phyloP scores from a whole-genome alignment of 2,113 vertebrate genomes.

The Bolborhynchus lineola region DNA sequence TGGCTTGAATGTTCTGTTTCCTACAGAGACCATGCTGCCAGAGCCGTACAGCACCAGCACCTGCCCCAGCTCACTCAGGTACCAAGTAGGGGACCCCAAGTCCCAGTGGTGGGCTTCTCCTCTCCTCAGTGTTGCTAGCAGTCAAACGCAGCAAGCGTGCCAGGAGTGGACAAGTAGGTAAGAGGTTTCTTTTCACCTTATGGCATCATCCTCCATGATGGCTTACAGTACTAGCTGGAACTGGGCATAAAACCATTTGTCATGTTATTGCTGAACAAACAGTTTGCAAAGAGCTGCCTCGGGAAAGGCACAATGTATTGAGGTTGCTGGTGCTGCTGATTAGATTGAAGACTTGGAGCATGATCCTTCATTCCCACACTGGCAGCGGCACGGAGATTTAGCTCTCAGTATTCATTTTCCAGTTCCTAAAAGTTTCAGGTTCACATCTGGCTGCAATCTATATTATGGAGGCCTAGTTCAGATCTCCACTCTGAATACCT shows the following conservation, averaged over 20 bases:
- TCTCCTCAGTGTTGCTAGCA: rapidly evolving
- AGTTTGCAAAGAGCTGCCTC: neutral
- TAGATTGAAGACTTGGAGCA: neutral
- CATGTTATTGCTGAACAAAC: neutral
- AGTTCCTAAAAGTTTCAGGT: neutral
- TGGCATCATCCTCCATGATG: neutral
- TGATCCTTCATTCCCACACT: neutral
- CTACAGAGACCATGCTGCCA: rapidly evolving
- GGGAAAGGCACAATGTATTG: rapidly evolving
- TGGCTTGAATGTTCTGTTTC: neutral
- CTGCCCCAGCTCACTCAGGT: neutral
- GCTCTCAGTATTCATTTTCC: neutral
- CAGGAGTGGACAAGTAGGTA: neutral
- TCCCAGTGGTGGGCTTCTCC: neutral
- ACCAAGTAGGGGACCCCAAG: neutral
- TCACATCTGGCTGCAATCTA: constrained; percentile 25
- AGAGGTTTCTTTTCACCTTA: neutral
- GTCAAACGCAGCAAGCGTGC: rapidly evolving
- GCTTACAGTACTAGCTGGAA: neutral
- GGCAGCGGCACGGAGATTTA: neutral
- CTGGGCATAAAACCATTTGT: neutral
- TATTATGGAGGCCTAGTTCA: neutral
- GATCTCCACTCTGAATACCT: neutral
- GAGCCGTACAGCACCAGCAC: rapidly evolving
- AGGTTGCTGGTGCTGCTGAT: neutral